Base-by-base conservation (phyloP, 64 coral and sea anemone species). In the Dendrophyllia cribrosa region DNA sequence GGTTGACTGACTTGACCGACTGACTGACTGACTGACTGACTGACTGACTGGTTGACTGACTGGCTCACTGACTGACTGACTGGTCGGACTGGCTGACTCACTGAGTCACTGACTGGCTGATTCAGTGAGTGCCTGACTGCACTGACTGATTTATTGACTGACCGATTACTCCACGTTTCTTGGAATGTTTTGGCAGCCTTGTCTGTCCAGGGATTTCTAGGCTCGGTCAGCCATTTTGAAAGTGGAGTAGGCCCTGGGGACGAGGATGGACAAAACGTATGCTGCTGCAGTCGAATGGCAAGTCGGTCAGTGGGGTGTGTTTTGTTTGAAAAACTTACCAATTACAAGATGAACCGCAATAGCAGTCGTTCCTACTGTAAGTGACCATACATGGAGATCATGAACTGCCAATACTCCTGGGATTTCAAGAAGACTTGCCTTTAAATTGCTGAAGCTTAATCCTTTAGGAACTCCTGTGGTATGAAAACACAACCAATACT, bases 371-470 rank as follows among this genome's bases (percentile, higher is more conserved):
- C 97, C 97, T 1, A 99, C 85, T 48, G 97, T 99, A n/a, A 99
- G 53, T 17, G 97, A 99, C 97, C 97, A 99, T 26, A 99, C 95
- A 72, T 99, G 97, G 22, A 99, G 83, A 85, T 99, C 97, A 22
- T 99, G 97, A 13, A 99, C 94, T 7, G 94, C 94, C 45, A 93
- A 65, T 11, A 99, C 97, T 59, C 97, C 97, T 19, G 91, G 72
- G 34, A 99, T 99, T 17, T 88, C 90, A 62, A 46, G 67, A 6
- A 99, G 79, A 43, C 88, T 86, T 55, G 68, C 81, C 65, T 96
- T 99, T 9, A 99, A 83, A 17, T 87, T 88, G 51, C 93, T 88
- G 17, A 99, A 96, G 47, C 77, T 88, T 12, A 99, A 74, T n/a
- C 97, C 97, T 96, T 96, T 96, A 7, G 97, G 97, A 49, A 95